These are phyloP conservation scores for Agrypnia vestita DNA, from an alignment of 1,140 invertebrate species.

Conservation along the genomic window DNA sequence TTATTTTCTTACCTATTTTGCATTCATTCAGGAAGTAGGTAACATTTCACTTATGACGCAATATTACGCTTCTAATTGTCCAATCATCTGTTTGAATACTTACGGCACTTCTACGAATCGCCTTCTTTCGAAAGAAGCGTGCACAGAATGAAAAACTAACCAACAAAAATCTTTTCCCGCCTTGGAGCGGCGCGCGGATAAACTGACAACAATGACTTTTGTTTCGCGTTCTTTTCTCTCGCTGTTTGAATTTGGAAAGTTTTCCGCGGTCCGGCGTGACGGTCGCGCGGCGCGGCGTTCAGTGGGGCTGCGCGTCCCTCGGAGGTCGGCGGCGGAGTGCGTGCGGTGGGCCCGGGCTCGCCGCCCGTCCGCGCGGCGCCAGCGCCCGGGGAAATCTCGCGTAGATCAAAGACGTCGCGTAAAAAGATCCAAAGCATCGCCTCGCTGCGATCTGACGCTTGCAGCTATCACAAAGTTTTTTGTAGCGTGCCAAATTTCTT, in stretches of 20 bases:
- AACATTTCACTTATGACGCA: too few species aligned
- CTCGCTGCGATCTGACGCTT: too few species aligned
- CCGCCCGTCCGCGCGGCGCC: slow-evolving; percentile 1
- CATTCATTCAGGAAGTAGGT: too few species aligned
- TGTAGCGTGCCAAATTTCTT: background rate
- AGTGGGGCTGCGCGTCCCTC: slow-evolving; percentile 38
- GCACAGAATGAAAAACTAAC: too few species aligned
- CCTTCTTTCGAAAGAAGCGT: too few species aligned
- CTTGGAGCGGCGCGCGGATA: too few species aligned
- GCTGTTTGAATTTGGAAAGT: slow-evolving; percentile 35
- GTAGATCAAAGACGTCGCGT: background rate
- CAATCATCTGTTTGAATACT: too few species aligned
- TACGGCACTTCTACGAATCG: too few species aligned
- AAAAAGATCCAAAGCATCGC: background rate
- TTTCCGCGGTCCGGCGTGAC: slow-evolving; percentile 31
- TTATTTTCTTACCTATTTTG: too few species aligned
- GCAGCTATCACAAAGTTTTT: background rate
- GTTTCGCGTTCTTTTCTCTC: slow-evolving; percentile 34
- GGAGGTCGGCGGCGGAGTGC: slow-evolving; percentile 44
- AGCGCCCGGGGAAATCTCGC: background rate
- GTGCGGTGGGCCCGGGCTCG: slow-evolving; percentile 19
- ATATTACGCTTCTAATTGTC: too few species aligned
- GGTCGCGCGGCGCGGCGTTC: slow-evolving; percentile 22
- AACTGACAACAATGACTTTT: background rate
- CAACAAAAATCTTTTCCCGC: too few species aligned